A percentile compares a stretch with the other conserved stretches of the same genome.
Conservation (phyloP, 2,113 vertebrate species). For the Antigone vipio region DNA sequence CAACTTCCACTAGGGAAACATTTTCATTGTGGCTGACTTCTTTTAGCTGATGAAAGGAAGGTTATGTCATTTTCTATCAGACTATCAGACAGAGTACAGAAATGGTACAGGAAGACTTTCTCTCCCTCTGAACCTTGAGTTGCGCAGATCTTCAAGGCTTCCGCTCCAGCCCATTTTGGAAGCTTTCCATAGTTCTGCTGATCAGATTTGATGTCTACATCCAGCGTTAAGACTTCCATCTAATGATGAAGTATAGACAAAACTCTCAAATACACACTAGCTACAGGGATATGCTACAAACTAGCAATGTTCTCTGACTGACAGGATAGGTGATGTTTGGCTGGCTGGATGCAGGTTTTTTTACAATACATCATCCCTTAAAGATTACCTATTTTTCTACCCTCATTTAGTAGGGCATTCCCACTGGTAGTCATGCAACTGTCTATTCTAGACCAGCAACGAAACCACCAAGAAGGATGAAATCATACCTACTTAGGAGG, state of each 20-base stretch:
- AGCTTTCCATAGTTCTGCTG: not conserved
- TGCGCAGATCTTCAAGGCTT: not conserved
- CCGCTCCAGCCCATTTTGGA: not conserved
- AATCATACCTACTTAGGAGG: not conserved
- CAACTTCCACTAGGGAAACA: not conserved
- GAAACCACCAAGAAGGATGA: not conserved
- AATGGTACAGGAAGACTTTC: not conserved
- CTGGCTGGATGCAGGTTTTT: not conserved
- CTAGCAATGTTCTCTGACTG: not conserved
- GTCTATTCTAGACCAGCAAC: not conserved
- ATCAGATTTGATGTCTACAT: not conserved
- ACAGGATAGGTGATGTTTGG: not conserved
- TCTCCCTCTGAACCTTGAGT: not conserved
- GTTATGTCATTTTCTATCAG: constrained; percentile 22
- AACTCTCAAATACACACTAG: not conserved
- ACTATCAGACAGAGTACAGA: not conserved
- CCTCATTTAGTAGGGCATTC: not conserved
- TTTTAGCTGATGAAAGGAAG: constrained; percentile 16
- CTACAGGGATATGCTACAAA: not conserved
- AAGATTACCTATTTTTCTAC: not conserved
- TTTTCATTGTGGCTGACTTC: not conserved
- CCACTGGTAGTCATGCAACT: accelerated
- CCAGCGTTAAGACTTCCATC: not conserved
- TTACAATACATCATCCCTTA: not conserved
- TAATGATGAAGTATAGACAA: not conserved